phyloP scores from a whole-genome alignment of 1,140 invertebrate species.

The Vanessa atalanta region DNA sequence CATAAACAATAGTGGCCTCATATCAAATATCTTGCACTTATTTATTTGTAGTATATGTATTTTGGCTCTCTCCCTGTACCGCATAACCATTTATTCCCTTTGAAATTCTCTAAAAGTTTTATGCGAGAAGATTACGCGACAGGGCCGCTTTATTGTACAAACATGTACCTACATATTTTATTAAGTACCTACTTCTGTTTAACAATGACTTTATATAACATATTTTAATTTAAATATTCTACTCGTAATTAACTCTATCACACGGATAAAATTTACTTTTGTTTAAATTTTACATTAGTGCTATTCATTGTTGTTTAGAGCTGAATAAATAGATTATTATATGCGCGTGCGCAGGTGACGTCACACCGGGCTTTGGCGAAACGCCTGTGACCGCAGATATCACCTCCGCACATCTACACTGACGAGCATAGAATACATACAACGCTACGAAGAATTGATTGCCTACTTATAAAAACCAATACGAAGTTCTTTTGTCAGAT shows the following conservation, averaged over 20 bases:
- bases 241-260: neutral
- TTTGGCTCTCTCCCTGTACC: too few species aligned
- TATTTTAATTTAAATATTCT: too few species aligned
- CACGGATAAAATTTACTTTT: neutral
- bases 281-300: neutral
- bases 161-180: too few species aligned
- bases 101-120: too few species aligned
- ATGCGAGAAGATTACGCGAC: too few species aligned
- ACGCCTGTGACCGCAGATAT: slow-evolving; percentile 20
- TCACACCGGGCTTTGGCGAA: slow-evolving; percentile 28
- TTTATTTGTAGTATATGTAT: too few species aligned
- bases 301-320: slow-evolving; percentile 3
- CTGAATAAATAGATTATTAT: slow-evolving; percentile 4
- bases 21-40: too few species aligned
- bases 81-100: too few species aligned
- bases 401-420: slow-evolving; percentile 16
- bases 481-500: neutral
- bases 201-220: too few species aligned
- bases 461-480: neutral
- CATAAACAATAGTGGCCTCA: too few species aligned
- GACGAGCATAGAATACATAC: slow-evolving; percentile 17
- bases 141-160: too few species aligned
- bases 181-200: too few species aligned
- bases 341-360: slow-evolving; percentile 22
- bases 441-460: slow-evolving; percentile 1